A percentile compares a stretch with the other conserved stretches of the same genome.
phyloP scores from a whole-genome alignment of 2,888 invertebrate species.

The Malthinus flaveolus region DNA sequence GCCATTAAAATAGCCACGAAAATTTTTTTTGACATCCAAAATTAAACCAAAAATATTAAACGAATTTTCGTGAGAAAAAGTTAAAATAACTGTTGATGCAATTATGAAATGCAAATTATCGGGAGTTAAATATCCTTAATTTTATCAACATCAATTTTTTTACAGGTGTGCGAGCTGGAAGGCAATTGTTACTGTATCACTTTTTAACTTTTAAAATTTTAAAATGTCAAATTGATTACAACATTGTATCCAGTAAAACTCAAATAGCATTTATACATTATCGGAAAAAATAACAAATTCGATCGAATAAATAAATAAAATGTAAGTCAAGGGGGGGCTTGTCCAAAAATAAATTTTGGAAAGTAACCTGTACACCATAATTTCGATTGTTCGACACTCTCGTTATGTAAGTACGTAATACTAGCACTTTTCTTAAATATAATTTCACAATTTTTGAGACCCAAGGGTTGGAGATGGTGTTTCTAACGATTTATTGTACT shows the following conservation, averaged over 20 bases:
- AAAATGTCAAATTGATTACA: conserved; percentile 34
- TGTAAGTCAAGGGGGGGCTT: conserved; percentile 23
- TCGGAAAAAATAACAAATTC: conserved; percentile 28
- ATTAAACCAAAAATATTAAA: no score
- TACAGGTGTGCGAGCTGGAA: conserved; percentile 29
- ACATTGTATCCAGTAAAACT: conserved; percentile 28
- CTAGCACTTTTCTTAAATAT: no score
- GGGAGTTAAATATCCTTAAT: background rate
- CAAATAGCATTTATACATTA: conserved; percentile 23
- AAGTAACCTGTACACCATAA: conserved; percentile 4
- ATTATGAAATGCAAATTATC: no score
- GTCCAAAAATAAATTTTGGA: conserved; percentile 23
- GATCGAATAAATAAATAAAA: conserved; percentile 29
- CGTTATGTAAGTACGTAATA: no score
- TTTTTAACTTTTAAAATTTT: conserved; percentile 15
- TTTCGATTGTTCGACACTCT: no score
- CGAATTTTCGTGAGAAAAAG: no score
- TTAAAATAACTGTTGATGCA: no score
- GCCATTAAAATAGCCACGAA: background rate
- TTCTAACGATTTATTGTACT: no score
- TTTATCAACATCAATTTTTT: conserved; percentile 20
- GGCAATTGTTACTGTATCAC: conserved; percentile 25
- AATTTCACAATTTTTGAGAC: no score
- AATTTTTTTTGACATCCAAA: background rate
- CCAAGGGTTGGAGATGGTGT: no score